Conservation (phyloP, 64 coral and sea anemone genomes). For the Pachyseris speciosa region DNA sequence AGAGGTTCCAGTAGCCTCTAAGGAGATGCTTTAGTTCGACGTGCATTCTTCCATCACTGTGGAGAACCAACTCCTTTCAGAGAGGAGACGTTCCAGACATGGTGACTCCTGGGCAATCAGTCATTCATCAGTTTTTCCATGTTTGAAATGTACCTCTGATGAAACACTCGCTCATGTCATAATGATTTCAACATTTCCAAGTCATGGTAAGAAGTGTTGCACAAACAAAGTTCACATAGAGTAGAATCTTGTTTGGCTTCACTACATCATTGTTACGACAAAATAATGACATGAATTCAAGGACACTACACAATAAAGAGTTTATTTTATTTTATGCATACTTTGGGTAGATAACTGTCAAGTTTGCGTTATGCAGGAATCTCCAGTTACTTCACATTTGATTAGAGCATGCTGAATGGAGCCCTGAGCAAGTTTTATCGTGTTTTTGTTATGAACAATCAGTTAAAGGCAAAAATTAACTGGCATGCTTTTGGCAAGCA, state of each 20-base stretch:
- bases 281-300: background rate
- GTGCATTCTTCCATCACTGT: no score
- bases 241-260: background rate
- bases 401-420: background rate
- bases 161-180: no score
- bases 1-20: no score
- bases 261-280: background rate
- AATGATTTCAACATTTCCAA: no score
- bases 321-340: background rate
- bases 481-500: background rate
- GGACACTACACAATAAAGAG: background rate
- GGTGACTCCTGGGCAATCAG: no score
- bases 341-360: conserved; percentile 4
- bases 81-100: no score
- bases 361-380: background rate
- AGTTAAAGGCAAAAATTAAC: conserved; percentile 2
- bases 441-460: background rate
- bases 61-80: no score
- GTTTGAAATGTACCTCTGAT: no score
- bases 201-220: no score
- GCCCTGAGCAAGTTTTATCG: background rate
- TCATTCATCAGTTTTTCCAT: no score
- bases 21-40: no score
- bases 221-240: no score
- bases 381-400: background rate